Percentiles rank a stretch among this genome's conserved stretches.
Conservation (phyloP, 1,140 invertebrate genomes). For the Hirudo medicinalis region DNA sequence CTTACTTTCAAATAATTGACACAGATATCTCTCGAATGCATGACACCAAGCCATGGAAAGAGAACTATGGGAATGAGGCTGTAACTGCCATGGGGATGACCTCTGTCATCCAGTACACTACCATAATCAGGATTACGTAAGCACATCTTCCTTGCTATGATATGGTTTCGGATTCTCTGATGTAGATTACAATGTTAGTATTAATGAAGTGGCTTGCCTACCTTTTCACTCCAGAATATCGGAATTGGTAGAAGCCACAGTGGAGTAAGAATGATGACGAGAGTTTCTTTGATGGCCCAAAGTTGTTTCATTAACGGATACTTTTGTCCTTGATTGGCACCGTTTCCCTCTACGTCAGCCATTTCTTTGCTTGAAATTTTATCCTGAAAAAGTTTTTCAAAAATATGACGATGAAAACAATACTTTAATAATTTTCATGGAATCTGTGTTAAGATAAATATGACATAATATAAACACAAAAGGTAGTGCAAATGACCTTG, state of each 20-base stretch:
- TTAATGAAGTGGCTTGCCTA: neutral
- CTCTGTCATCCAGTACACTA: conserved; percentile 66
- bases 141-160: conserved; percentile 45
- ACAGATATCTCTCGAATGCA: conserved; percentile 28
- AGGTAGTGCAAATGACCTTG: no score
- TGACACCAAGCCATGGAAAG: conserved; percentile 35
- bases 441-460: no score
- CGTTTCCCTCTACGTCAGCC: no score
- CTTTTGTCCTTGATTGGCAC: no score
- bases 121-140: conserved; percentile 64
- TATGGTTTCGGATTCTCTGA: neutral
- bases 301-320: neutral
- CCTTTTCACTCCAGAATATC: conserved; percentile 9
- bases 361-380: no score
- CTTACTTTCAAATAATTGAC: conserved; percentile 32
- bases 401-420: no score
- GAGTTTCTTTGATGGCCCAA: conserved; percentile 12
- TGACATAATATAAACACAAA: no score
- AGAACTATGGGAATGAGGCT: conserved; percentile 64
- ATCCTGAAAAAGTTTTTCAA: no score
- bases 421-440: no score
- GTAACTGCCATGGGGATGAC: conserved; percentile 62
- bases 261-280: conserved; percentile 15
- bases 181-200: neutral
- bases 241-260: conserved; percentile 8